phyloP scores from a whole-genome alignment of 2,888 invertebrate genomes.

The Drosophila borealis region DNA sequence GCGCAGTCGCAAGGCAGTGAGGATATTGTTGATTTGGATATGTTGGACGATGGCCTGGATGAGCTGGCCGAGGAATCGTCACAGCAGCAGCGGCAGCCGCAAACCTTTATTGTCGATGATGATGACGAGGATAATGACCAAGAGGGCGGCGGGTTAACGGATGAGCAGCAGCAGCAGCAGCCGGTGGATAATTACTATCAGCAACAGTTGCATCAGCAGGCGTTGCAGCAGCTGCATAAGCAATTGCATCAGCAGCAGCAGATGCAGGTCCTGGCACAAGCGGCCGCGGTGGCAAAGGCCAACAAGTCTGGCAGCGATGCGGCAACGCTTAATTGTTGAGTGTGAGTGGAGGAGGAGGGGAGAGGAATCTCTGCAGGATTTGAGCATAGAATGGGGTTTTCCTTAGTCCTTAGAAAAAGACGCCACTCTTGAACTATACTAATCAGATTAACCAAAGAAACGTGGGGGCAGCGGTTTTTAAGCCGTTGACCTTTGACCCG shows the following conservation, averaged over 20 bases:
- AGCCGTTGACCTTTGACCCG: conserved; percentile 25
- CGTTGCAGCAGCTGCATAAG: conserved; percentile 74
- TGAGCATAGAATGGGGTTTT: neutral
- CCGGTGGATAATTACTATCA: conserved; percentile 63
- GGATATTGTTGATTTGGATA: conserved; percentile 70
- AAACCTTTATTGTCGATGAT: conserved; percentile 55
- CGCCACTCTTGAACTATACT: conserved; percentile 51
- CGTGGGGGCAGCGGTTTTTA: neutral
- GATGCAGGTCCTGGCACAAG: conserved; percentile 57
- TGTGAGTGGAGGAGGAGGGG: neutral
- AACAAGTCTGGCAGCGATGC: conserved; percentile 35
- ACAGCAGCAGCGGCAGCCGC: conserved; percentile 36
- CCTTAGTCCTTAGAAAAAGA: conserved; percentile 16
- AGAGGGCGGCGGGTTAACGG: conserved; percentile 15
- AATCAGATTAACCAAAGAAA: conserved; percentile 75
- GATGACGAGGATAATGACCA: conserved; percentile 53
- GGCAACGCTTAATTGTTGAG: conserved; percentile 54
- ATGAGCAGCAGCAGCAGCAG: conserved; percentile 20
- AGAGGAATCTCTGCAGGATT: neutral
- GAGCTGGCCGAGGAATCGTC: conserved; percentile 41
- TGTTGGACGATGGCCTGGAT: conserved; percentile 60
- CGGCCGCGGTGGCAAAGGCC: conserved; percentile 57
- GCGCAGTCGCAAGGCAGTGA: conserved; percentile 4
- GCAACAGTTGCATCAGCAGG: conserved; percentile 76
- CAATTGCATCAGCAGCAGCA: conserved; percentile 73